phyloP scores from a whole-genome alignment of 2,113 vertebrate genomes.

The Odobenus rosmarus region DNA sequence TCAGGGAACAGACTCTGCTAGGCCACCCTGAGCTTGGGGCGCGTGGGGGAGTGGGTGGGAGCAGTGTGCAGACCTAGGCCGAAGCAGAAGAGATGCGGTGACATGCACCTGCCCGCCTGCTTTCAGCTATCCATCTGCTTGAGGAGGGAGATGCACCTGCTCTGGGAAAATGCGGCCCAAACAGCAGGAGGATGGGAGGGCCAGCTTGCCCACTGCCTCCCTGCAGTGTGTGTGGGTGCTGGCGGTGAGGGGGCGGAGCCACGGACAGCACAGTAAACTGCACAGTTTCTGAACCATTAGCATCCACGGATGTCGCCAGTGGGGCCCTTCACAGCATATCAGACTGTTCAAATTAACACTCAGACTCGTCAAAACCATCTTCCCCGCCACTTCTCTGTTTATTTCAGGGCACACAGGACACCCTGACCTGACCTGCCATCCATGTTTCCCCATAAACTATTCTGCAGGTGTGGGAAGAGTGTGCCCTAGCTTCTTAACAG shows the following conservation, averaged over 20 bases:
- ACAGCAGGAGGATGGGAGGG: fast-evolving
- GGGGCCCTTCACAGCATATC: not conserved
- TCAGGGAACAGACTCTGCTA: fast-evolving
- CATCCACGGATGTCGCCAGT: not conserved
- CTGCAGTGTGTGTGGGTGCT: fast-evolving
- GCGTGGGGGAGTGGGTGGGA: fast-evolving
- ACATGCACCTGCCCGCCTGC: not conserved
- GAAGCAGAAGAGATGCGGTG: fast-evolving
- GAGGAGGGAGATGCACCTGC: not conserved
- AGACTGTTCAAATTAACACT: not conserved
- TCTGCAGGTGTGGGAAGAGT: not conserved
- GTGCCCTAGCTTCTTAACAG: not conserved
- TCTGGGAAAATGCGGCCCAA: not conserved
- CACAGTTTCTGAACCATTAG: too few relatives aligned
- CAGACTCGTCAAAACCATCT: not conserved
- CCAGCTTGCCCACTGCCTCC: not conserved
- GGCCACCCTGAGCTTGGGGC: fast-evolving
- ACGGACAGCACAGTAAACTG: fast-evolving
- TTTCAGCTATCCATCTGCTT: fast-evolving
- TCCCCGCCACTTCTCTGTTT: fast-evolving
- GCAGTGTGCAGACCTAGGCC: not conserved
- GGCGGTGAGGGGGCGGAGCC: not conserved
- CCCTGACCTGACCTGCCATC: not conserved
- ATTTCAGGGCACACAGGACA: fast-evolving
- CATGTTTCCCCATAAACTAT: not conserved